Evolutionary conservation across 30 jellyfish, hydroid and myxozoan species (phyloP), one percentile per base, ranked within the genome.

Genomic region (Aurelia coerulea): DNA sequence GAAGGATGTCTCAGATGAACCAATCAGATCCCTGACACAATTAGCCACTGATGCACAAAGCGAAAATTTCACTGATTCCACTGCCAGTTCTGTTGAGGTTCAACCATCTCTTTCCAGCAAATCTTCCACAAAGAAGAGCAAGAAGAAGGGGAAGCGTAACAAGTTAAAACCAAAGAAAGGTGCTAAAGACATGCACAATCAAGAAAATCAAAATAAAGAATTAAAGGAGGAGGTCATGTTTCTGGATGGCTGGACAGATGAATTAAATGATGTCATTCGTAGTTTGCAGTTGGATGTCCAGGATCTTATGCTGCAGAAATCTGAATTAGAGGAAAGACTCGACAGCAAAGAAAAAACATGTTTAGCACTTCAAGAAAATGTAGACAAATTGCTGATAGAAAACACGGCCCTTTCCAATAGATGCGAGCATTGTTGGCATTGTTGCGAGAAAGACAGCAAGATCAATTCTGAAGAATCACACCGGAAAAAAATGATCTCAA

Each of bases 171-270:
- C 37, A 50, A 65, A 53, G 23, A 54, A 41, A 41, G 68, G 12
- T 4, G 12, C 10, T 6, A 53, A 51, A n/a, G 79, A 78, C n/a
- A 33, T 78, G 15, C 29, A 78, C 54, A 34, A 60, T 13, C 17
- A 32, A 41, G 63, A 49, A 34, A 37, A 62, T 65, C 54, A 64
- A 5, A 78, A 62, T 76, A 59, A 51, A 31, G 37, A 67, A 3
- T 59, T 78, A 65, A 78, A 59, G 19, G 88, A 78, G 9, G 63
- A 62, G 60, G 78, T 62, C 10, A 31, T 17, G 19, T 78, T 78
- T 64, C 32, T 78, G 42, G 88, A 78, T 10, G 58, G 42, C 31
- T 78, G 88, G 88, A 51, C 88, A 4, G 88, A 78, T 62, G 7
- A 17, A 32, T 66, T 78, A 29, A 78, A 78, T 60, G 88, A 78